Evolutionary conservation across 2,888 invertebrate species (phyloP).

Genomic region (Lycaena phlaeas): DNA sequence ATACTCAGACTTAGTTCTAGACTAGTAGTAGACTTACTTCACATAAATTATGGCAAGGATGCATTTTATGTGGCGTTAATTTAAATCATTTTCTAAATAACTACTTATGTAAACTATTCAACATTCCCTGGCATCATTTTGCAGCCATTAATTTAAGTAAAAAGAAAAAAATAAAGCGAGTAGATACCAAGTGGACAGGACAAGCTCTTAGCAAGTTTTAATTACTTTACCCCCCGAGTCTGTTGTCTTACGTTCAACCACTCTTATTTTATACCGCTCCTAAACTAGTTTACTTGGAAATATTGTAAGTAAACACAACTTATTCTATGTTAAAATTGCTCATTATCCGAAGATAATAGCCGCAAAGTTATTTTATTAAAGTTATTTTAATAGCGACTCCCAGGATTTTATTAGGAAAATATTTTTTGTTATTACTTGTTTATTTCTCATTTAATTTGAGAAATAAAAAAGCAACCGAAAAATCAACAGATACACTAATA

Average conservation of each 20-base stretch:
- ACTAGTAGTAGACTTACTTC: too few relatives aligned
- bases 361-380: not conserved
- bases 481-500: too few relatives aligned
- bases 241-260: conserved; percentile 11
- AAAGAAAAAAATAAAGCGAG: conserved; percentile 8
- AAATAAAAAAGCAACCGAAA: too few relatives aligned
- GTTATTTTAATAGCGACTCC: too few relatives aligned
- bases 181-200: conserved; percentile 13
- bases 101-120: not conserved
- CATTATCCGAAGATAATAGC: not conserved
- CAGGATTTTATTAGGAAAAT: too few relatives aligned
- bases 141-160: conserved; percentile 8
- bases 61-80: too few relatives aligned
- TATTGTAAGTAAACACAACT: not conserved
- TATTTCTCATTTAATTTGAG: too few relatives aligned
- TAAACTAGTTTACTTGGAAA: conserved; percentile 6
- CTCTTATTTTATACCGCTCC: conserved; percentile 8
- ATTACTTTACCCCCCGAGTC: conserved; percentile 17
- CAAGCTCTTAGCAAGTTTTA: conserved; percentile 18
- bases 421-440: too few relatives aligned
- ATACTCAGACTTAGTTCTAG: too few relatives aligned
- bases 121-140: conserved; percentile 1
- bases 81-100: too few relatives aligned
- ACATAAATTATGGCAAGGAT: too few relatives aligned
- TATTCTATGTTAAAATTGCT: not conserved